These are phyloP conservation scores for Zoanthus sansibaricus DNA, from an alignment of 92 coral and sea anemone genomes.

Conservation along the genomic window DNA sequence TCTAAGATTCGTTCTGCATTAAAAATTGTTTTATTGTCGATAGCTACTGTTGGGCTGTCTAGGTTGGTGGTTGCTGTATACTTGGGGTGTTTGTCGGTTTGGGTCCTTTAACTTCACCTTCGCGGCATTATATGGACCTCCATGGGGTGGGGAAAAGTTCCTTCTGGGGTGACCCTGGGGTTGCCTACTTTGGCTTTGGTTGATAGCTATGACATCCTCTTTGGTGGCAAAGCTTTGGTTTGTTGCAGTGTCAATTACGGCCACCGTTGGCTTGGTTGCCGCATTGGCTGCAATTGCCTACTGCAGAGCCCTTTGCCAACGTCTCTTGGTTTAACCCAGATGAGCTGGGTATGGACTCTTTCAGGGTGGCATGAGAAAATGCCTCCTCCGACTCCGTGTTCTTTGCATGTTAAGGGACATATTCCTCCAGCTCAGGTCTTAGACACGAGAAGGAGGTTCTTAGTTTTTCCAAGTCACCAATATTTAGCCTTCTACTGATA, in stretches of 20 bases:
- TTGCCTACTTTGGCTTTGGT: not conserved
- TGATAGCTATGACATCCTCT: too few species aligned
- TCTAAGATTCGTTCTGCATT: not conserved
- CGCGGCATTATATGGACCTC: not conserved
- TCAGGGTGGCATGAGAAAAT: not conserved
- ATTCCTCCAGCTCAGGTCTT: not conserved
- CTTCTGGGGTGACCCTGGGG: not conserved
- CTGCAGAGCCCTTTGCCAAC: too few species aligned
- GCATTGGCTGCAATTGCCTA: too few species aligned
- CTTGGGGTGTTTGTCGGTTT: not conserved
- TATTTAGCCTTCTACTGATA: not conserved
- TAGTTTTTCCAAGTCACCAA: not conserved
- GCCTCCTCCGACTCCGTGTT: not conserved
- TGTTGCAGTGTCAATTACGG: too few species aligned
- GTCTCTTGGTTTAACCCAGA: too few species aligned
- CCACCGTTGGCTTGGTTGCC: too few species aligned
- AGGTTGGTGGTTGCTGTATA: not conserved
- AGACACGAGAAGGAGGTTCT: not conserved
- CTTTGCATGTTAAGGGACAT: not conserved
- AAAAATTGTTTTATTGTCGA: not conserved
- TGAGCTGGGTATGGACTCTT: conserved; percentile 2
- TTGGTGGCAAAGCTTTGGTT: too few species aligned
- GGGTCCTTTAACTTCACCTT: not conserved
- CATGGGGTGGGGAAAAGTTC: not conserved
- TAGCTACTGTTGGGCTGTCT: not conserved